Conservation (phyloP, 2,888 invertebrate species). For the Nemoura dubitans region DNA sequence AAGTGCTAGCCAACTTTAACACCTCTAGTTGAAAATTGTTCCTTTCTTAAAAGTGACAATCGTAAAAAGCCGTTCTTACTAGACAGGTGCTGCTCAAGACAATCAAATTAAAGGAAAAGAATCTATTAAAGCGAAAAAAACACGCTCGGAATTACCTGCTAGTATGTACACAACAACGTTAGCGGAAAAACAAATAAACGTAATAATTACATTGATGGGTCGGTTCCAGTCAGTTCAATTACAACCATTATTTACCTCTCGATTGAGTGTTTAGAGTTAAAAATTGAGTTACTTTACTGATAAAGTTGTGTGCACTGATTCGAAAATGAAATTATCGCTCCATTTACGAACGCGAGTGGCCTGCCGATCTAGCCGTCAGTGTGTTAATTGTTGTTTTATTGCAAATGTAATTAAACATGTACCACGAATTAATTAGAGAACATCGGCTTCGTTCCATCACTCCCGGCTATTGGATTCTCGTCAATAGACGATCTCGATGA, state of each 20-base stretch:
- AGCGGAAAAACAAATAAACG: background rate
- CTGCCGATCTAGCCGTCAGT: background rate
- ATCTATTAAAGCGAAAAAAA: too few relatives aligned
- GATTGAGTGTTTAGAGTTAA: background rate
- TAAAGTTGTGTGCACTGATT: background rate
- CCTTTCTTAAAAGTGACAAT: too few relatives aligned
- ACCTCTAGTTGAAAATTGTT: too few relatives aligned
- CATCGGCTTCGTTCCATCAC: background rate
- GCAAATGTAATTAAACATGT: conserved; percentile 41
- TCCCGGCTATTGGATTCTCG: conserved; percentile 3
- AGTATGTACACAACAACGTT: too few relatives aligned
- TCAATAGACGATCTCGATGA: background rate
- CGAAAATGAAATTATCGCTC: conserved; percentile 7
- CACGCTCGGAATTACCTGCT: too few relatives aligned
- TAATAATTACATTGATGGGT: background rate
- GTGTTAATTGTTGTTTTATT: conserved; percentile 39
- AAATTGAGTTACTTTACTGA: background rate
- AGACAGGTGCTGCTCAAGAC: too few relatives aligned
- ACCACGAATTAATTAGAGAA: conserved; percentile 26
- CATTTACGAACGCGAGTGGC: conserved; percentile 20
- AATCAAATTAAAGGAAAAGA: too few relatives aligned
- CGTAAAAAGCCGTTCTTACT: too few relatives aligned
- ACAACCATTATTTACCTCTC: background rate
- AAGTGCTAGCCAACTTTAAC: too few relatives aligned
- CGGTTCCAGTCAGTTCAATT: background rate